Conservation (phyloP, 2,113 vertebrate genomes). For the Cyprinus carpio region DNA sequence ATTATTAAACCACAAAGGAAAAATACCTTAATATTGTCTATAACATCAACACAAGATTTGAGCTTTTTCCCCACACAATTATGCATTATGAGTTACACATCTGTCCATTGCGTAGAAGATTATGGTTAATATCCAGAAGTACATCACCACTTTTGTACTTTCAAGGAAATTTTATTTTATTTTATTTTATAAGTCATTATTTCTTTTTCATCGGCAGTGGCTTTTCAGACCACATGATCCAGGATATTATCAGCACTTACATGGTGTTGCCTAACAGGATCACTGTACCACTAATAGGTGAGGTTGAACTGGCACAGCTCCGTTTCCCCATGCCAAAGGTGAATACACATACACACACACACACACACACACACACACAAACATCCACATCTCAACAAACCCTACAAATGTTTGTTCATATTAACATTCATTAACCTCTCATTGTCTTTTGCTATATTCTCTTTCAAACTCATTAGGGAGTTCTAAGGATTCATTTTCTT, state of each 20-base stretch:
- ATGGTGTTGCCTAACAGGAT: conserved; percentile 94
- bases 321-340: conserved; percentile 97
- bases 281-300: conserved; percentile 91
- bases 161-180: neutral
- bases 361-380: neutral
- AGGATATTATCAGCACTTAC: conserved; percentile 93
- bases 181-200: no score
- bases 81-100: neutral
- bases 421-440: neutral
- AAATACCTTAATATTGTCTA: neutral
- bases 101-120: neutral
- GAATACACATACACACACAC: conserved; percentile 44
- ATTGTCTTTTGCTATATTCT: neutral
- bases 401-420: neutral
- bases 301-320: conserved; percentile 86
- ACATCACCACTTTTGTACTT: neutral
- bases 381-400: neutral
- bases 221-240: conserved; percentile 90
- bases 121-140: neutral
- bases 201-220: conserved; percentile 73
- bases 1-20: neutral
- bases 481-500: conserved; percentile 92
- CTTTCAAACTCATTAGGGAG: conserved; percentile 77
- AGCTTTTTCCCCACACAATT: neutral
- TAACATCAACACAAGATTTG: neutral